Conservation (phyloP, 1,140 invertebrate species). For the Pseudomyrmex dendroicus region DNA sequence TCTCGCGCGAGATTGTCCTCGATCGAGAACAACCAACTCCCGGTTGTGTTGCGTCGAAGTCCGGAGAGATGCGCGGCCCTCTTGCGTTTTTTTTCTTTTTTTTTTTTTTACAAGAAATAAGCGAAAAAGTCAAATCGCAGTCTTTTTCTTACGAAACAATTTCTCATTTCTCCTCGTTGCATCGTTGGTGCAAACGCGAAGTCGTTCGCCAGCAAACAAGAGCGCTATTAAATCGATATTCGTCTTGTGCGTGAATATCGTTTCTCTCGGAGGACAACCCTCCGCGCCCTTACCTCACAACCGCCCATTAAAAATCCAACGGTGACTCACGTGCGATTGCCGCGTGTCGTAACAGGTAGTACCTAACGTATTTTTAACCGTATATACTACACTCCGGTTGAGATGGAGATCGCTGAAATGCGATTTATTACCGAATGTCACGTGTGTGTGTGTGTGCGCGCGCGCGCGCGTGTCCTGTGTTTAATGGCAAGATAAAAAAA, state of each 20-base stretch:
- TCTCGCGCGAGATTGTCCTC: conserved; percentile 46
- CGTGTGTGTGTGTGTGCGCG: not conserved
- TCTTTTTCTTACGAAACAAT: no score
- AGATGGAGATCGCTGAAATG: conserved; percentile 19
- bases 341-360: conserved; percentile 58
- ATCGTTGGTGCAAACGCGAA: conserved; percentile 29
- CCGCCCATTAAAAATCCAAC: conserved; percentile 63
- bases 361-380: conserved; percentile 63
- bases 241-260: conserved; percentile 56
- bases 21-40: not conserved
- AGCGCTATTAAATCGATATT: conserved; percentile 78
- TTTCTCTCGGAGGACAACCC: conserved; percentile 13
- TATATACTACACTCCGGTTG: conserved; percentile 56
- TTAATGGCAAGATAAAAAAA: not conserved
- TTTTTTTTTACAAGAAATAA: no score
- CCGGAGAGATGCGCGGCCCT: no score
- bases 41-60: no score
- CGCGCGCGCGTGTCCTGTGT: conserved; percentile 5
- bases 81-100: no score
- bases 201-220: conserved; percentile 77
- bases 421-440: conserved; percentile 54
- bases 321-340: conserved; percentile 70
- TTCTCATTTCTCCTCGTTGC: not conserved
- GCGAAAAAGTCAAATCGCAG: no score
- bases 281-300: not conserved